These are phyloP conservation scores for Campylorhamphus procurvoides DNA, from an alignment of 2,113 vertebrate genomes.

Conservation along the genomic window DNA sequence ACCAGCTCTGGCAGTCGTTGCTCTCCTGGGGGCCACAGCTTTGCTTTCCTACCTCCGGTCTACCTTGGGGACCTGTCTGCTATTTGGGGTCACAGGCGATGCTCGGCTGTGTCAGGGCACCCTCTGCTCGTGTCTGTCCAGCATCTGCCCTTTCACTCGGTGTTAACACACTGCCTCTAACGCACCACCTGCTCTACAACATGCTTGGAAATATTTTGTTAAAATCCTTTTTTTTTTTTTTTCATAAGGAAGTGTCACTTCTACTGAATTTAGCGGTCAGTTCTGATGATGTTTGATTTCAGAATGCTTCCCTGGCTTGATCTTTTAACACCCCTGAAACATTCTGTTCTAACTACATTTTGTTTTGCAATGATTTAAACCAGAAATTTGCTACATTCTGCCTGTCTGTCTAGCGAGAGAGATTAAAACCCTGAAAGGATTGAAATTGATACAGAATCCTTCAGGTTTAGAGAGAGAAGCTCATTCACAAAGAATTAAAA, in stretches of 20 bases:
- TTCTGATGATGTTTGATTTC: not conserved
- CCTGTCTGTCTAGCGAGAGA: not conserved
- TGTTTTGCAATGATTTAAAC: constrained; percentile 31
- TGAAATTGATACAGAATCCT: constrained; percentile 40
- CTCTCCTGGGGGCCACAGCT: not conserved
- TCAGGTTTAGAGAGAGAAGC: constrained; percentile 42
- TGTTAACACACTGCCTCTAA: not conserved
- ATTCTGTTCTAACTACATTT: constrained; percentile 22
- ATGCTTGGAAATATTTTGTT: constrained; percentile 2
- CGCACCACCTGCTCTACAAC: not conserved
- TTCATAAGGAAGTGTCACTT: not conserved
- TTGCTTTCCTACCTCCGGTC: not conserved
- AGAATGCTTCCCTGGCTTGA: not conserved
- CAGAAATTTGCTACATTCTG: constrained; percentile 24
- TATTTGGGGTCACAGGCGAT: fast-evolving
- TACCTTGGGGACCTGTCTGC: not conserved
- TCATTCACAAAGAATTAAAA: constrained; percentile 40
- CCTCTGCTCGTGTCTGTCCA: not conserved
- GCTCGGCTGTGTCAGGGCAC: not conserved
- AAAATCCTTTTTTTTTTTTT: not conserved
- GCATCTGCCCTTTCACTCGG: not conserved
- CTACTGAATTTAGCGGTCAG: not conserved
- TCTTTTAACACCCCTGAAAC: constrained; percentile 1
- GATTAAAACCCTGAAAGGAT: constrained; percentile 39
- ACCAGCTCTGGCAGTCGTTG: not conserved